Conservation (phyloP, 1,140 invertebrate genomes). For the Pteromalus puparum region DNA sequence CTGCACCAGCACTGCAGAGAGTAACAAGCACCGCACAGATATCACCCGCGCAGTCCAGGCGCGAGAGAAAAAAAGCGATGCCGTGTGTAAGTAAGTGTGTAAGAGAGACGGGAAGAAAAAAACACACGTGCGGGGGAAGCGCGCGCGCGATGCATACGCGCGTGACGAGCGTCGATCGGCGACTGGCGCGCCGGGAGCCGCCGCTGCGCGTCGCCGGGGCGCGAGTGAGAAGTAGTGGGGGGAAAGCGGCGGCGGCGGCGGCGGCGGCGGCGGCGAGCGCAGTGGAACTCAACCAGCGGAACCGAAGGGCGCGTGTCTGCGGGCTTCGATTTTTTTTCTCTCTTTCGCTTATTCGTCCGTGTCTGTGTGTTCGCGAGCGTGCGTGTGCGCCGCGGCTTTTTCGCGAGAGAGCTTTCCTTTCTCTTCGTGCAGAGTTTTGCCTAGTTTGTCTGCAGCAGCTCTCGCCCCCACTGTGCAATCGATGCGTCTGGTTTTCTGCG, state of each 20-base stretch:
- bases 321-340: constrained; percentile 43
- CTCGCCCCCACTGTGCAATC: neutral
- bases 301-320: constrained; percentile 28
- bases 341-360: neutral
- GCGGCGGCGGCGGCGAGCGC: constrained; percentile 18
- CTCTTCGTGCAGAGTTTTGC: neutral
- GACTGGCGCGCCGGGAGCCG: constrained; percentile 59
- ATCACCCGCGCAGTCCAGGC: no score
- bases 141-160: constrained; percentile 34
- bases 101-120: neutral
- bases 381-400: neutral
- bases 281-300: constrained; percentile 45
- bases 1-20: no score
- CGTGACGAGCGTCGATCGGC: constrained; percentile 56
- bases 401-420: neutral
- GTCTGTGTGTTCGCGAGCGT: no score
- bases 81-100: no score
- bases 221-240: constrained; percentile 9
- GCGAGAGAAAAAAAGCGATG: no score
- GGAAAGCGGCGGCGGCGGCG: constrained; percentile 14
- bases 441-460: neutral
- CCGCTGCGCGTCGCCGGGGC: constrained; percentile 30
- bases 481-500: neutral
- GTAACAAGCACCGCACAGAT: no score
- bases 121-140: neutral